Percentiles rank a stretch among this genome's conserved stretches.
phyloP scores from a whole-genome alignment of 2,113 vertebrate genomes.

The Erythrocercus mccallii region DNA sequence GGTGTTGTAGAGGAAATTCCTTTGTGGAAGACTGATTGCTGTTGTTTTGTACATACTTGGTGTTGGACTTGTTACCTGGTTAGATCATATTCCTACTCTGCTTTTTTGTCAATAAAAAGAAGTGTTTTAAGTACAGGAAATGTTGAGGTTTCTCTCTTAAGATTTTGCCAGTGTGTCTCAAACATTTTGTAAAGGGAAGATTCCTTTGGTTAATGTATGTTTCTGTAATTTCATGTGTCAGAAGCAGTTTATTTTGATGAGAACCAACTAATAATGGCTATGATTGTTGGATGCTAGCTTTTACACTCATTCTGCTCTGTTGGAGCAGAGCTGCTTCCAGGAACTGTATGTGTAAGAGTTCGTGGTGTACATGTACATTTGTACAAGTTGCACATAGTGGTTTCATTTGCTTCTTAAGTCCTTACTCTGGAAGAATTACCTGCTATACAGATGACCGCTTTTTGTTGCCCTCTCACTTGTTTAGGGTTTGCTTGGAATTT shows the following conservation, averaged over 20 bases:
- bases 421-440: not conserved
- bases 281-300: not conserved
- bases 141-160: not conserved
- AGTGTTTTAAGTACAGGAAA: not conserved
- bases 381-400: not conserved
- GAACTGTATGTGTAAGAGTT: not conserved
- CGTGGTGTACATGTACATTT: not conserved
- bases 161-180: not conserved
- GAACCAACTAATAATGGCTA: not conserved
- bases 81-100: not conserved
- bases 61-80: not conserved
- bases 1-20: not conserved
- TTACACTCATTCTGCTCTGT: not conserved
- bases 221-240: not conserved
- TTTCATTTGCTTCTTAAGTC: not conserved
- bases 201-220: not conserved
- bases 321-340: not conserved
- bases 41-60: not conserved
- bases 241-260: not conserved
- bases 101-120: not conserved
- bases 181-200: not conserved
- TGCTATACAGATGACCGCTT: not conserved
- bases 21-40: not conserved
- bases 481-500: not conserved
- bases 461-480: not conserved